Percentiles rank a stretch among this genome's conserved stretches.
Evolutionary conservation across 1,140 invertebrate genomes (phyloP).

Genomic region (Hyposmocoma kahamanoa): DNA sequence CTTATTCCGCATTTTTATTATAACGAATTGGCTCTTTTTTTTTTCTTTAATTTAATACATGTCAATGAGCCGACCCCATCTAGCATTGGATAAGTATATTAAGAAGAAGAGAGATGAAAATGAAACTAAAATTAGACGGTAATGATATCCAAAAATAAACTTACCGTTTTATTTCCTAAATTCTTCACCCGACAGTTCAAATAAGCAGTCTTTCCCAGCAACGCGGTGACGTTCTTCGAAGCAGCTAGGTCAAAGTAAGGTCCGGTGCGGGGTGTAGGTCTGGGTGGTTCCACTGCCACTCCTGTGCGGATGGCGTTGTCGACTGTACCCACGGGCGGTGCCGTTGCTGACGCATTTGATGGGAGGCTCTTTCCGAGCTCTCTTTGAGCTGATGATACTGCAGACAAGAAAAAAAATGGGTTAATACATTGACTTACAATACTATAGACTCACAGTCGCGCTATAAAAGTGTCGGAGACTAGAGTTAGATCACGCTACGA

Average conservation of each 20-base stretch:
- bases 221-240: slow-evolving; percentile 86
- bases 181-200: slow-evolving; percentile 90
- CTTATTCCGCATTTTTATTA: too few species aligned
- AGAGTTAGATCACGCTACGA: too few species aligned
- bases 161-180: slow-evolving; percentile 90
- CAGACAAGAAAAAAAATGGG: slow-evolving; percentile 17
- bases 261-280: slow-evolving; percentile 59
- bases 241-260: slow-evolving; percentile 82
- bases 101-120: background rate
- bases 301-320: slow-evolving; percentile 52
- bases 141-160: too few species aligned
- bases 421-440: too few species aligned
- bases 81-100: background rate
- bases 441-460: too few species aligned
- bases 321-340: slow-evolving; percentile 36
- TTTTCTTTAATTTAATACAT: background rate
- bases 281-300: slow-evolving; percentile 26
- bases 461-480: too few species aligned
- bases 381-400: slow-evolving; percentile 60
- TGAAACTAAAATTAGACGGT: too few species aligned
- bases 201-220: slow-evolving; percentile 88
- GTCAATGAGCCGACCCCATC: background rate
- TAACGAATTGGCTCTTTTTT: too few species aligned
- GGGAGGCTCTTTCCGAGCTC: slow-evolving; percentile 51
- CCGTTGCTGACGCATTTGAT: slow-evolving; percentile 47